These are phyloP conservation scores for Lonchura striata DNA, from an alignment of 2,113 vertebrate species.

Conservation along the genomic window DNA sequence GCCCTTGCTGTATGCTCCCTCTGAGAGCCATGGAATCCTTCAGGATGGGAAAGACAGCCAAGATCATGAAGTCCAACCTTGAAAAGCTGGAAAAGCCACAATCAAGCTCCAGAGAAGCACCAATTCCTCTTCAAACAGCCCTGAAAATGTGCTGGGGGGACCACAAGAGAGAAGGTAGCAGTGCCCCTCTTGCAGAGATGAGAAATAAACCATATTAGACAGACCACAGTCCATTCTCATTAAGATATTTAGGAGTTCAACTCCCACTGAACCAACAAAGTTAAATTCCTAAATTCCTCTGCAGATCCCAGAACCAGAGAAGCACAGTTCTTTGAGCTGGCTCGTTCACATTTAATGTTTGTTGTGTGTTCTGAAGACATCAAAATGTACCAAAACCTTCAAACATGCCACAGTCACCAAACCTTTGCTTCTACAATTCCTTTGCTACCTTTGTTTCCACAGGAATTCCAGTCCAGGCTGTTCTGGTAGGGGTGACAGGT, in stretches of 20 bases:
- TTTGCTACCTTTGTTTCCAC: rapidly evolving
- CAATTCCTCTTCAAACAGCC: neutral
- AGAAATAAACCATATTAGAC: neutral
- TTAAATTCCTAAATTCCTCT: neutral
- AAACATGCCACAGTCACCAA: neutral
- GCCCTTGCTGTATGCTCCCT: neutral
- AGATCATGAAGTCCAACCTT: neutral
- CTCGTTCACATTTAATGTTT: neutral
- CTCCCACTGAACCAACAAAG: neutral
- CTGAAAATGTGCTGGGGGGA: neutral
- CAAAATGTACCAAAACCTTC: neutral
- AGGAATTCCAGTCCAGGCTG: neutral
- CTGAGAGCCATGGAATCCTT: neutral
- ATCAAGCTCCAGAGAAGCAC: neutral
- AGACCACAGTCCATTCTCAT: neutral
- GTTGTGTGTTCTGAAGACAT: neutral
- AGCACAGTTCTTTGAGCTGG: neutral
- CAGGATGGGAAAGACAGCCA: neutral
- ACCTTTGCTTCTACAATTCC: neutral
- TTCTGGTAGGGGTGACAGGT: neutral
- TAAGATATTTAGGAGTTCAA: neutral
- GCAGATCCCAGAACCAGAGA: neutral
- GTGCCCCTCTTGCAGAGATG: neutral
- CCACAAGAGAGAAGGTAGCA: neutral
- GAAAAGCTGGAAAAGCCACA: neutral